Conservation (phyloP, 2,888 invertebrate species). For the Ornithoptera priamus region DNA sequence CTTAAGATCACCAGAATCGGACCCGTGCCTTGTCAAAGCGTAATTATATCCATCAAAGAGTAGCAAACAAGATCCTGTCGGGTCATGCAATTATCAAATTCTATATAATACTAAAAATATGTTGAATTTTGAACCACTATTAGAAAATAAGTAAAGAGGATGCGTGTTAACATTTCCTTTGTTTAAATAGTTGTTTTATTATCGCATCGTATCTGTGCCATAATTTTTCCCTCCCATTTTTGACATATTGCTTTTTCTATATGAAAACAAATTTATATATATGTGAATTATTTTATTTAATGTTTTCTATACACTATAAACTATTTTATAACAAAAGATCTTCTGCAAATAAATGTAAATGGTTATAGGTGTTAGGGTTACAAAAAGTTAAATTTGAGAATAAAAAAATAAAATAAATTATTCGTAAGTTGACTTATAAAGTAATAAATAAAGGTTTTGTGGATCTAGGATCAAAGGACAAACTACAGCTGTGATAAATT, state of each 20-base stretch:
- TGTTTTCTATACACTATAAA: neutral
- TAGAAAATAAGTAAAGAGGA: neutral
- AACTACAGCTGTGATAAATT: neutral
- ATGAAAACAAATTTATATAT: neutral
- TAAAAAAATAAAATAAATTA: neutral
- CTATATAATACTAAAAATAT: neutral
- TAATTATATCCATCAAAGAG: too few species aligned
- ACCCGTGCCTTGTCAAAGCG: too few species aligned
- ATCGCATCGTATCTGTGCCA: neutral
- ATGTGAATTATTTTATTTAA: neutral
- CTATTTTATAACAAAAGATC: neutral
- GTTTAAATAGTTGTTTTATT: neutral
- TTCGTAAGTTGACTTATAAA: neutral
- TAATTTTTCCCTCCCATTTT: neutral
- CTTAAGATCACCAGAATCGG: too few species aligned
- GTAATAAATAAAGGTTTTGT: neutral
- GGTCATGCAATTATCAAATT: too few species aligned
- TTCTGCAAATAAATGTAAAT: neutral
- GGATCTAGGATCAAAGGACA: neutral
- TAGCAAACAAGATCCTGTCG: too few species aligned
- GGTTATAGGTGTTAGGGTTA: neutral
- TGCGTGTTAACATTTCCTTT: neutral
- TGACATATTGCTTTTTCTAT: neutral
- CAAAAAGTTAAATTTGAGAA: neutral
- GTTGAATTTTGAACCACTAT: neutral